These are phyloP conservation scores for Felis chaus DNA, from an alignment of 2,113 vertebrate genomes.

Conservation along the genomic window DNA sequence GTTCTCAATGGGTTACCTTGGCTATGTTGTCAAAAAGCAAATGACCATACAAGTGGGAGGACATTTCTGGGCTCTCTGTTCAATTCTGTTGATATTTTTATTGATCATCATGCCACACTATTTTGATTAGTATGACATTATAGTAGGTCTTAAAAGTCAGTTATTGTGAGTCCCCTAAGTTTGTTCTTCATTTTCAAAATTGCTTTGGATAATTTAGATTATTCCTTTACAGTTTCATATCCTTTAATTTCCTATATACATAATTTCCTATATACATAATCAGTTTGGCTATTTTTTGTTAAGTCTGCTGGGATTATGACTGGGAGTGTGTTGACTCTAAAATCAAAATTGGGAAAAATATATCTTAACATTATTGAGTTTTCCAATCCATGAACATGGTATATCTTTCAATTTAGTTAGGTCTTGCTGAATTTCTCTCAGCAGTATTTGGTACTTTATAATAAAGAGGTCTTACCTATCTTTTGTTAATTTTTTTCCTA, in stretches of 20 bases:
- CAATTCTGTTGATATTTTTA: neutral
- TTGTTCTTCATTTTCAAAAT: neutral
- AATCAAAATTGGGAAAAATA: neutral
- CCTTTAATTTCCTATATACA: neutral
- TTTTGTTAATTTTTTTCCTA: neutral
- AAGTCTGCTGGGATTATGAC: neutral
- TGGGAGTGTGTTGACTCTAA: neutral
- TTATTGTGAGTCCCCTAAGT: neutral
- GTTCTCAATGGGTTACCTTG: neutral
- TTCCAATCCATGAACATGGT: neutral
- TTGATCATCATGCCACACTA: slow-evolving; percentile 3
- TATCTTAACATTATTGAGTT: neutral
- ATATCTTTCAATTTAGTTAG: neutral
- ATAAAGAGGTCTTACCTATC: neutral
- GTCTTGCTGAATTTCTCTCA: neutral
- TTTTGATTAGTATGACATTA: neutral
- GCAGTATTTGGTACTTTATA: neutral
- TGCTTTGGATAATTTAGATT: neutral
- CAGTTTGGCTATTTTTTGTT: neutral
- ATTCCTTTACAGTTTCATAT: neutral
- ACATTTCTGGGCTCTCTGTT: neutral
- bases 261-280: neutral
- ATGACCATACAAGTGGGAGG: neutral
- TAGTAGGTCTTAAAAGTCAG: neutral
- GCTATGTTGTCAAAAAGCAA: neutral